phyloP scores from a whole-genome alignment of 2,797 vertebrate genomes.

The Pseudocheirus occidentalis region DNA sequence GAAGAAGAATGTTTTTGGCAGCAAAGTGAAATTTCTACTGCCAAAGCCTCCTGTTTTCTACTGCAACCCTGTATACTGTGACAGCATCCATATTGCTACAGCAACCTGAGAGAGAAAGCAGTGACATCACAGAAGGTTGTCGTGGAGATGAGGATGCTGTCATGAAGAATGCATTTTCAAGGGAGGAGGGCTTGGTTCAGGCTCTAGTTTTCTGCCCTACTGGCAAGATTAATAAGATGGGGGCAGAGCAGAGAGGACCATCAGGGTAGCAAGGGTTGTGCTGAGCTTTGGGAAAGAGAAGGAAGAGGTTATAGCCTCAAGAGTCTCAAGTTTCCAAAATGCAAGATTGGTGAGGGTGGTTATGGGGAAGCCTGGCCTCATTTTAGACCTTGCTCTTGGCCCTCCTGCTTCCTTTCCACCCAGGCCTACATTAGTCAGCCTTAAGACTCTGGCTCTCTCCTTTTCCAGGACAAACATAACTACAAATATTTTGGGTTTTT shows the following conservation, averaged over 20 bases:
- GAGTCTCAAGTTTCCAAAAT: background rate
- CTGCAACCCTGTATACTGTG: conserved; percentile 32
- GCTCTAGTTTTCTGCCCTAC: background rate
- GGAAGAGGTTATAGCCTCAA: background rate
- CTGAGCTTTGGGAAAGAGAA: conserved; percentile 1
- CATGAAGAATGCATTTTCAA: background rate
- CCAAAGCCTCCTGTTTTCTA: background rate
- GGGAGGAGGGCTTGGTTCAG: background rate
- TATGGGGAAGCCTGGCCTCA: background rate
- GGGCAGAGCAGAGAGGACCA: background rate
- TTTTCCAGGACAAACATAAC: background rate
- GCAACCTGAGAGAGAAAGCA: conserved; percentile 1
- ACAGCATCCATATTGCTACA: conserved; percentile 58
- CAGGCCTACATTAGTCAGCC: background rate
- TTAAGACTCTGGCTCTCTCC: background rate
- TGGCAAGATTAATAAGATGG: background rate
- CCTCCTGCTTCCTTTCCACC: background rate
- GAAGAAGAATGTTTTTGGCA: background rate
- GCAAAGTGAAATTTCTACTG: conserved; percentile 43
- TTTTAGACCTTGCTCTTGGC: background rate
- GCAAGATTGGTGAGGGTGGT: background rate
- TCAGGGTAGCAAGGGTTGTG: background rate
- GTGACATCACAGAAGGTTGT: conserved; percentile 56
- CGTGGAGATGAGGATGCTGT: conserved; percentile 1
- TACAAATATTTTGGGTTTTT: background rate